phyloP scores from a whole-genome alignment of 2,888 invertebrate genomes.

The Agrotis clavis region DNA sequence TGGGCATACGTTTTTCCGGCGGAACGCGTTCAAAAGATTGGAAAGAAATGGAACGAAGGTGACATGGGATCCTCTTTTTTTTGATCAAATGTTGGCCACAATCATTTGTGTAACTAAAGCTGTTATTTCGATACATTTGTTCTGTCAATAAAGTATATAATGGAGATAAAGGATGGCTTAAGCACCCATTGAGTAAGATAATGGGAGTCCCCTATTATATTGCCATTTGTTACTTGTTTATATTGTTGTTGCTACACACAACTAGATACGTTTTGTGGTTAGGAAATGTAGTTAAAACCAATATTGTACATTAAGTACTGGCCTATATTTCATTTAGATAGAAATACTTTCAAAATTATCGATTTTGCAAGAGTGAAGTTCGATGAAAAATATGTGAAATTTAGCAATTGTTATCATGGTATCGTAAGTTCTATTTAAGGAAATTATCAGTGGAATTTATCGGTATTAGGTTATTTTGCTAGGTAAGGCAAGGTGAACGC shows the following conservation, averaged over 20 bases:
- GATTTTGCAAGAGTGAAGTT: slow-evolving; percentile 1
- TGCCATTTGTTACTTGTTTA: slow-evolving; percentile 71
- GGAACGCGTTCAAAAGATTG: slow-evolving; percentile 61
- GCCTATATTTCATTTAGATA: slow-evolving; percentile 35
- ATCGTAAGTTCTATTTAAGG: slow-evolving; percentile 51
- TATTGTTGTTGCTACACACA: slow-evolving; percentile 66
- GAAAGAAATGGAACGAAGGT: slow-evolving; percentile 21
- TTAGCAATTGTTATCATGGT: slow-evolving; percentile 19
- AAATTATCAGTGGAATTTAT: slow-evolving; percentile 60
- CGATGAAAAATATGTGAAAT: slow-evolving; percentile 27
- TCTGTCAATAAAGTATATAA: slow-evolving; percentile 69
- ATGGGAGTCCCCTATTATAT: slow-evolving; percentile 70
- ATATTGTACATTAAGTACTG: slow-evolving; percentile 53
- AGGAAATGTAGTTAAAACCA: slow-evolving; percentile 65
- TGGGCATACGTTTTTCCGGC: slow-evolving; percentile 79
- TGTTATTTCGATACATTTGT: slow-evolving; percentile 44
- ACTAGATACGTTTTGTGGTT: slow-evolving; percentile 69
- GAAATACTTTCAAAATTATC: slow-evolving; percentile 34
- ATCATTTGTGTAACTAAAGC: slow-evolving; percentile 11
- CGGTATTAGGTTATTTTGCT: slow-evolving; percentile 52
- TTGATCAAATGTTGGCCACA: slow-evolving; percentile 23
- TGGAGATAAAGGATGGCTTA: slow-evolving; percentile 70
- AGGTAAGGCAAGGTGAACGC: slow-evolving; percentile 57
- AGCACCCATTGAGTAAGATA: slow-evolving; percentile 71
- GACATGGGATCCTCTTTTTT: slow-evolving; percentile 12